These are phyloP conservation scores for Leptatherina wallacei DNA, from an alignment of 2,797 vertebrate species.

Conservation along the genomic window DNA sequence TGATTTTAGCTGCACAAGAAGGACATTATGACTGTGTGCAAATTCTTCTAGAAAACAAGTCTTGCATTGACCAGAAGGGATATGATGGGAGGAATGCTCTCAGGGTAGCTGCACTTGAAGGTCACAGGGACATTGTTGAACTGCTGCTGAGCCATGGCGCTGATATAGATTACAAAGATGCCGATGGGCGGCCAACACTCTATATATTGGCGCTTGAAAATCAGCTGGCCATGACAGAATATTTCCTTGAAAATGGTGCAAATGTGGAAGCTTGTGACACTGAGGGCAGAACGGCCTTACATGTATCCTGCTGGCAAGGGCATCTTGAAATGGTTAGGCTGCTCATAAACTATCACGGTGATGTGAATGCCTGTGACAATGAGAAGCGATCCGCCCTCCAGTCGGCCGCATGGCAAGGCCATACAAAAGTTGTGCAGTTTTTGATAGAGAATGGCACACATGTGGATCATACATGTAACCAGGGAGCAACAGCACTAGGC, in stretches of 20 bases:
- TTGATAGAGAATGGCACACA: conserved; percentile 91
- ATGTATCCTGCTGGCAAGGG: conserved; percentile 99
- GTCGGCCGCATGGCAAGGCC: conserved; percentile 98
- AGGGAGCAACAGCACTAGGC: conserved; percentile 97
- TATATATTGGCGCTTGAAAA: conserved; percentile 98
- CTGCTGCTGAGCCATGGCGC: conserved; percentile 91
- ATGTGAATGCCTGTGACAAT: conserved; percentile 94
- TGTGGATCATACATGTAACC: conserved; percentile 97
- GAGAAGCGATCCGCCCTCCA: conserved; percentile 96
- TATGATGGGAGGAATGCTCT: conserved; percentile 96
- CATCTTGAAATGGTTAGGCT: conserved; percentile 95
- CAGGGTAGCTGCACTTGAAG: conserved; percentile 93
- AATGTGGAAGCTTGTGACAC: conserved; percentile 94
- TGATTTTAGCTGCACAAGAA: conserved; percentile 94
- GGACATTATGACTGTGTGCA: conserved; percentile 97
- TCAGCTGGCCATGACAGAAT: conserved; percentile 95
- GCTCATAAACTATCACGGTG: conserved; percentile 90
- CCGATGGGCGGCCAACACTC: conserved; percentile 95
- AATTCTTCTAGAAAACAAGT: conserved; percentile 93
- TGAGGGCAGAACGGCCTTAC: conserved; percentile 95
- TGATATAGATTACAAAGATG: conserved; percentile 95
- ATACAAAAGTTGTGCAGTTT: conserved; percentile 92
- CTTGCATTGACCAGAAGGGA: conserved; percentile 92
- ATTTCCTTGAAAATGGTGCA: conserved; percentile 94
- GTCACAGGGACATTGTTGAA: conserved; percentile 95